Evolutionary conservation across 2,888 invertebrate species (phyloP).

Genomic region (Spodoptera littoralis): DNA sequence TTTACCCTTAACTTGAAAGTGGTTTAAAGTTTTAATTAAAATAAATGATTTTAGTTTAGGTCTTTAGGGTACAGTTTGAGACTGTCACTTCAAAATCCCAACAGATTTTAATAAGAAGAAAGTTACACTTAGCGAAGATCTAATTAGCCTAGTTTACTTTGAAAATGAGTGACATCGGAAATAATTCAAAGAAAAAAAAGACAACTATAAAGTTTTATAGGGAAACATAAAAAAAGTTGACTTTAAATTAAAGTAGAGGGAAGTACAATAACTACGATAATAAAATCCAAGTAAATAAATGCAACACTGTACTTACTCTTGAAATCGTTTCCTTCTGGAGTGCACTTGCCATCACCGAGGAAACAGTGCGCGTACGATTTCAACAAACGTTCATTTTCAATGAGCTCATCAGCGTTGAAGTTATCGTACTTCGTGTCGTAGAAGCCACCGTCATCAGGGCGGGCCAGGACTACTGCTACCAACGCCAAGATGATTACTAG

Average conservation of each 20-base stretch:
- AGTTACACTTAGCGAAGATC: too few species aligned
- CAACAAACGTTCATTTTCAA: slow-evolving; percentile 14
- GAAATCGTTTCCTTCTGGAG: slow-evolving; percentile 40
- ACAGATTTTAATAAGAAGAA: too few species aligned
- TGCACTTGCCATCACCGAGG: slow-evolving; percentile 36
- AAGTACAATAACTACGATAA: too few species aligned
- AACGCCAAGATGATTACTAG: slow-evolving; percentile 36
- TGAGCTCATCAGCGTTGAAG: slow-evolving; percentile 27
- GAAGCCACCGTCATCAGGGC: slow-evolving; percentile 12
- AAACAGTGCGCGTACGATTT: slow-evolving; percentile 35
- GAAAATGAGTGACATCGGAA: too few species aligned
- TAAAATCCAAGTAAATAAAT: neutral
- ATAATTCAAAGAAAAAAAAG: too few species aligned
- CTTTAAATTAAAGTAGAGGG: too few species aligned
- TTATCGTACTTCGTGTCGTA: slow-evolving; percentile 40
- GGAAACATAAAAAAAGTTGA: too few species aligned
- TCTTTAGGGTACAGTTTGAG: neutral
- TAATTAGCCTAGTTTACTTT: too few species aligned
- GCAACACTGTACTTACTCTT: slow-evolving; percentile 31
- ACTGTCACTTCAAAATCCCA: too few species aligned
- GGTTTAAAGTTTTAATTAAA: neutral
- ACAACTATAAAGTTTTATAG: too few species aligned
- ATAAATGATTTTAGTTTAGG: neutral
- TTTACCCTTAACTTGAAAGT: neutral
- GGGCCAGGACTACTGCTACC: slow-evolving; percentile 30